Evolutionary conservation across 2,888 invertebrate genomes (phyloP), one percentile per base, ranked within the genome.

Genomic region (Lagria hirta): DNA sequence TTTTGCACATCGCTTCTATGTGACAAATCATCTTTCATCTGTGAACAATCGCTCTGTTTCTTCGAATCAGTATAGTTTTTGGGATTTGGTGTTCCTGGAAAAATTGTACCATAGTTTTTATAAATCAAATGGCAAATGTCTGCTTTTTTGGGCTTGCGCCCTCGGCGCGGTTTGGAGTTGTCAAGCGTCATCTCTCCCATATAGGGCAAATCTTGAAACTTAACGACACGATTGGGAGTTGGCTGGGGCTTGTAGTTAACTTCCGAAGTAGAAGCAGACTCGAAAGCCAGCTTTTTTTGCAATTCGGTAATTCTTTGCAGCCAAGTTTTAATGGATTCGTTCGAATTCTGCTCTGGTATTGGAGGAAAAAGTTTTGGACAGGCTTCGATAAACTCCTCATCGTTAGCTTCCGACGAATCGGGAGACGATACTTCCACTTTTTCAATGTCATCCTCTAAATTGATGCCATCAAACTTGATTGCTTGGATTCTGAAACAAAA

Each of bases 131-230:
- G 92, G 54, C 92, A 92, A 53, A 93, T 93, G 62, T 92, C 92
- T 0, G 92, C 90, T 68, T 93, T 92, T 65, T 92, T 92, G 0
- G 92, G 93, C 63, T 93, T 93, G 10, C 92, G 76, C 0, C 92
- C 92, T 48, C 93, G 76, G 20, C 91, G 73, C 0, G 92, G 92
- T 57, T 90, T 88, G 7, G 86, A 87, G 69, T 92, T 89, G 64
- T 91, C 90, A 37, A 92, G 70, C 0, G 91, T 91, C 77, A 92
- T 90, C 68, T 92, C 92, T 0, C 92, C 92, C 91, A 92, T 92
- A 70, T 91, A 92, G 0, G 92, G 92, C 27, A 92, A 72, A 62
- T 92, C 90, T 26, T 87, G 83, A 64, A 87, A 90, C 26, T 85
- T 86, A 54, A 88, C 77, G 14, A 81, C 76, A 47, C 74, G 66